phyloP scores from a whole-genome alignment of 2,797 vertebrate genomes.

The Ataeniobius toweri region DNA sequence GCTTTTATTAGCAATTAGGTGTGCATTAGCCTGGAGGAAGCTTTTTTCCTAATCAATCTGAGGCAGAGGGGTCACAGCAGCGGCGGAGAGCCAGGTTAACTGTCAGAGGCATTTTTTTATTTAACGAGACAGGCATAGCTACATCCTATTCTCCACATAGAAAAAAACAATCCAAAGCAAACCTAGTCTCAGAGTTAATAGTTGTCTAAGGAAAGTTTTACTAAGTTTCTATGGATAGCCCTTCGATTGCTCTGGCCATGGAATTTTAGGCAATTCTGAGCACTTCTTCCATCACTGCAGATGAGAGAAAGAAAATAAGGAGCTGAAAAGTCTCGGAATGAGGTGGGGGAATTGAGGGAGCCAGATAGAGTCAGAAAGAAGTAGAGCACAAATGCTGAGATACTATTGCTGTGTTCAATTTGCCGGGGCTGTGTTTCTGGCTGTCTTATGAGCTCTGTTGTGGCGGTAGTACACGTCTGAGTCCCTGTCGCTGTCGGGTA shows the following conservation, averaged over 20 bases:
- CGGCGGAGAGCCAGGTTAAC: background rate
- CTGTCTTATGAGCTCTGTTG: constrained; percentile 41
- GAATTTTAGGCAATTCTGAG: background rate
- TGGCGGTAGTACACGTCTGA: constrained; percentile 52
- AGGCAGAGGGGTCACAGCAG: constrained; percentile 1
- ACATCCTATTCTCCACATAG: background rate
- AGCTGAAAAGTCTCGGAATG: constrained; percentile 13
- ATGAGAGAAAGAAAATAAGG: constrained; percentile 25
- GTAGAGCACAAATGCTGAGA: constrained; percentile 42
- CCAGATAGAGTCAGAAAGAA: constrained; percentile 33
- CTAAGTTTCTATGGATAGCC: constrained; percentile 1
- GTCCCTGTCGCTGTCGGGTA: constrained; percentile 64
- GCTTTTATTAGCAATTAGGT: constrained; percentile 18
- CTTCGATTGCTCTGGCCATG: constrained; percentile 2
- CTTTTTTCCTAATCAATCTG: constrained; percentile 15
- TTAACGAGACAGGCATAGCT: background rate
- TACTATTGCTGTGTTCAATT: constrained; percentile 54
- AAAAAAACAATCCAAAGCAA: background rate
- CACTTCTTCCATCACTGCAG: constrained; percentile 21
- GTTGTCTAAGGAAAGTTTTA: background rate
- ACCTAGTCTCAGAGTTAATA: background rate
- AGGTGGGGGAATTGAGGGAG: constrained; percentile 17
- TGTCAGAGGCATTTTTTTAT: background rate
- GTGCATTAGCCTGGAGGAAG: constrained; percentile 13
- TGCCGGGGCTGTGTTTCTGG: constrained; percentile 51